Percentiles rank a stretch among this genome's conserved stretches.
These are phyloP conservation scores for Andrena haemorrhoa DNA, from an alignment of 2,888 invertebrate species.

Conservation along the genomic window DNA sequence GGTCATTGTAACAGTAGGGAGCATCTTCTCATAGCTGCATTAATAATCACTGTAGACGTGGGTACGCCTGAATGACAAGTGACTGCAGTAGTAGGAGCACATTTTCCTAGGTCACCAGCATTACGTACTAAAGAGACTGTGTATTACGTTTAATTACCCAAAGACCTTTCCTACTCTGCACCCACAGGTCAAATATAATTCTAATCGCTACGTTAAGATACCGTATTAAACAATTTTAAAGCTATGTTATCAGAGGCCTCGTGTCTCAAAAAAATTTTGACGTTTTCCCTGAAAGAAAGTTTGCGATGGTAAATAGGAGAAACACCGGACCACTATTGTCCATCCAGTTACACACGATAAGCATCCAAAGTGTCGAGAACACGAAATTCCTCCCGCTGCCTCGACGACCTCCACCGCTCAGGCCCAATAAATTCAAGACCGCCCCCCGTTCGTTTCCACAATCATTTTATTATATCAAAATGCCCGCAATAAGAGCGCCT, in stretches of 20 bases:
- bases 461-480: constrained; percentile 4
- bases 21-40: not conserved
- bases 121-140: not conserved
- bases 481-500: not conserved
- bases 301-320: too few relatives aligned
- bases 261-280: too few relatives aligned
- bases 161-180: not conserved
- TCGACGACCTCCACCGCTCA: too few relatives aligned
- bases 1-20: not conserved
- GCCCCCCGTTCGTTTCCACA: not conserved
- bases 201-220: not conserved
- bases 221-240: not conserved
- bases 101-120: not conserved
- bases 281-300: too few relatives aligned
- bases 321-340: too few relatives aligned
- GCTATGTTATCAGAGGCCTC: too few relatives aligned
- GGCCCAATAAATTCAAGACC: too few relatives aligned
- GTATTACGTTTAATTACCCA: not conserved
- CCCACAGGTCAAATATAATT: not conserved
- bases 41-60: not conserved
- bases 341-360: too few relatives aligned
- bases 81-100: too few relatives aligned
- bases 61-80: not conserved
- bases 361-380: too few relatives aligned
- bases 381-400: too few relatives aligned